Base-by-base conservation (phyloP, 2,888 invertebrate genomes). In the Balanococcus diminutus region DNA sequence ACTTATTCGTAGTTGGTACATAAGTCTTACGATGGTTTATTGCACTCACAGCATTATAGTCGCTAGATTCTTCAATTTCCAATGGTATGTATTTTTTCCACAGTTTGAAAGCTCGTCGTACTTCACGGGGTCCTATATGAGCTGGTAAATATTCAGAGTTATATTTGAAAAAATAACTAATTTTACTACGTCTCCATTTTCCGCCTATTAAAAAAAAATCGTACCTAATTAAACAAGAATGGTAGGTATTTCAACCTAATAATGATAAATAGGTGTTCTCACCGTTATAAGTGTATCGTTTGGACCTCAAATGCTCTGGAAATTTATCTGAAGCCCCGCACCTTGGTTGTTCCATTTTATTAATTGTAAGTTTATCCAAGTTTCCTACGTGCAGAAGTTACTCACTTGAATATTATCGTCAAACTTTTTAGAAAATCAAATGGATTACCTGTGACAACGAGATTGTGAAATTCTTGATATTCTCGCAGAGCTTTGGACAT, bases 21-120 rank as follows among this genome's bases (percentile, higher is more conserved):
- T n/a, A n/a, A n/a, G n/a, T 46, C n/a, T 46, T 46, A 46, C n/a
- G n/a, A 46, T 36, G 36, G 2, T n/a, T n/a, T 14, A 42, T 46
- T 46, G 5, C 3, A n/a, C 0, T 46, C n/a, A 42, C 39, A 42
- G 36, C 84, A 0, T 84, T 25, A 6, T 9, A 14, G 4, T 31
- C 1, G 11, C 9, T 22, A 16, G 2, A 16, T 0, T n/a, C 8
- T 2, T 67, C 25, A 14, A 84, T 16, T 67, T 67, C 22, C 9
- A 84, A 6, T 36, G 36, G 32, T 36, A 39, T 72, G 39, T 42
- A 25, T 25, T 32, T 9, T 0, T 36, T 8, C 84, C 84, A 84
- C 25, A 22, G 16, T 36, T 67, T 22, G 56, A 84, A 84, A 39
- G 84, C 84, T 39, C 72, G 39, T 14, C 0, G 16, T 39, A 84